Evolutionary conservation across 1,140 invertebrate species (phyloP), one percentile per base, ranked within the genome.

Genomic region (Drosophila fuyamai): DNA sequence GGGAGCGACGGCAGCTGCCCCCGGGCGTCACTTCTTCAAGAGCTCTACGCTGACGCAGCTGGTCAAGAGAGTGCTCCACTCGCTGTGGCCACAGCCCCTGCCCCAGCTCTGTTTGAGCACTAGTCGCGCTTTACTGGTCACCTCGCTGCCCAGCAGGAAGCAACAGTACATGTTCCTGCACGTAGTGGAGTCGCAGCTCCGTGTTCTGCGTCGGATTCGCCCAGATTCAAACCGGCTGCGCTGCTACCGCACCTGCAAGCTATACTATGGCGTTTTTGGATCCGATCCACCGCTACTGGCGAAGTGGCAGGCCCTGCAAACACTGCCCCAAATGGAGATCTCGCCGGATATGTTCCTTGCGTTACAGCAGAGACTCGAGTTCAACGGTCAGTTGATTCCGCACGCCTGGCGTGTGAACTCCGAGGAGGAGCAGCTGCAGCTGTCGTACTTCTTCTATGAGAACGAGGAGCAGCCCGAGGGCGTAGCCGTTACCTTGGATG

Each of bases 401-500:
- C 4, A 54, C 4, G 41, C 27, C 47, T 83, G 63, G 76, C 76
- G 84, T 13, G 35, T 46, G 18, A 73, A 80, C 18, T 55, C 53
- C 0, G 8, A 10, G 4, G 32, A 76, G 4, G 84, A 89, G 41
- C 38, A 73, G 16, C 72, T 88, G n/a, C 27, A 41, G 56, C 29
- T 83, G 0, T 77, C 62, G 10, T 89, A 88, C 44, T 88, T 89
- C 44, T 83, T 83, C 35, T 89, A 80, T 36, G 76, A 89, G 32
- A 41, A 44, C 8, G 76, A 73, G 5, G 14, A 51, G 16, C 55
- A 86, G 41, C 73, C 66, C 27, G 16, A 40, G 10, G 38, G 5
- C 6, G 23, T 9, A 6, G 1, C 16, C 2, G 13, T 23, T 16
- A n/a, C 23, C 4, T 6, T 1, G 6, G 18, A 18, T 23, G 18